A percentile compares a stretch with the other conserved stretches of the same genome.
Evolutionary conservation across 2,113 vertebrate genomes (phyloP).

Genomic region (Ophthalmolycus amberensis): DNA sequence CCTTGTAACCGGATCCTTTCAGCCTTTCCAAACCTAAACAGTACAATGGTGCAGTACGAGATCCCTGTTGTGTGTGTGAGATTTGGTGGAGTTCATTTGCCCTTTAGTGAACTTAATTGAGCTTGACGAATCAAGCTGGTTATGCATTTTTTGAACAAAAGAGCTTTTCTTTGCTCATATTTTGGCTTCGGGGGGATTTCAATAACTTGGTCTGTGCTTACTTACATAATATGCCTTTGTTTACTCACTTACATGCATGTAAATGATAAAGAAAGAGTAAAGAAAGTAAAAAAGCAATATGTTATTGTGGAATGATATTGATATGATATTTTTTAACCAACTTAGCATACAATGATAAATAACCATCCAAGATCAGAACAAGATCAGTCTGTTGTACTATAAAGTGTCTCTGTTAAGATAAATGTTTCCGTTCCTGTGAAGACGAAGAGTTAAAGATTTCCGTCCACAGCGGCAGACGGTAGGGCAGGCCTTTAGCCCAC

Average conservation of each 20-base stretch:
- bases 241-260: not conserved
- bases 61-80: not conserved
- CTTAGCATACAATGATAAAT: not conserved
- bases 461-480: not conserved
- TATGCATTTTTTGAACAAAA: constrained; percentile 19
- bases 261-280: not conserved
- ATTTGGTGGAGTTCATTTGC: not conserved
- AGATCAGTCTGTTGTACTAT: not conserved
- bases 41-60: not conserved
- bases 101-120: constrained; percentile 1
- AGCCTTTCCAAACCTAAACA: not conserved
- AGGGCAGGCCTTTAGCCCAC: too few relatives aligned
- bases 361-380: not conserved
- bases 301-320: not conserved
- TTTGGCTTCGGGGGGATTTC: not conserved
- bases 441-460: not conserved
- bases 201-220: not conserved
- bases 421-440: not conserved
- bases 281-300: not conserved
- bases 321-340: not conserved
- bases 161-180: constrained; percentile 30
- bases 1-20: not conserved
- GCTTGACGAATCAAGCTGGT: not conserved
- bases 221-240: not conserved
- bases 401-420: not conserved